A percentile compares a stretch with the other conserved stretches of the same genome.
Evolutionary conservation across 2,113 vertebrate genomes (phyloP).

Genomic region (Apistogramma diplotaenia): DNA sequence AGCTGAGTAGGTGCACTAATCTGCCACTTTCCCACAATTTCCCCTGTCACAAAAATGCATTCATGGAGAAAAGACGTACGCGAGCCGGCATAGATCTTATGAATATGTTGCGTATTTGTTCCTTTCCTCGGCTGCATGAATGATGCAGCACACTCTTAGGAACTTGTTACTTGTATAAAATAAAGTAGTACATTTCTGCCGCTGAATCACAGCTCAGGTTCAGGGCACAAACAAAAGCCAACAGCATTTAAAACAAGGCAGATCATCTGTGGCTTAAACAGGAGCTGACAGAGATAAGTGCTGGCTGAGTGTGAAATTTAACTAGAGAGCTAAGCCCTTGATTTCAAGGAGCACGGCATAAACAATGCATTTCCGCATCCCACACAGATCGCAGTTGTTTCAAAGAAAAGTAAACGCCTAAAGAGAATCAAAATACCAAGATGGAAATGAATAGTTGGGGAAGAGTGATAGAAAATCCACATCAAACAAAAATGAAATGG

Average conservation of each 20-base stretch:
- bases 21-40: slow-evolving; percentile 36
- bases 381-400: slow-evolving; percentile 41
- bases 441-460: slow-evolving; percentile 16
- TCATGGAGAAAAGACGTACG: slow-evolving; percentile 23
- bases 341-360: slow-evolving; percentile 53
- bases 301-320: slow-evolving; percentile 60
- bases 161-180: neutral
- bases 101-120: slow-evolving; percentile 39
- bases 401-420: slow-evolving; percentile 48
- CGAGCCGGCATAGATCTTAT: slow-evolving; percentile 1
- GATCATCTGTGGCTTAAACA: slow-evolving; percentile 45
- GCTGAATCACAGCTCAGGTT: slow-evolving; percentile 34
- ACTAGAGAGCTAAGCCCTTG: slow-evolving; percentile 52
- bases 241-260: slow-evolving; percentile 22
- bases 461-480: slow-evolving; percentile 16
- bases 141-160: slow-evolving; percentile 15
- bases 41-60: slow-evolving; percentile 26
- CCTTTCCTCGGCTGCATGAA: neutral
- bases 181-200: slow-evolving; percentile 18
- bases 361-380: slow-evolving; percentile 56
- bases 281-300: slow-evolving; percentile 59
- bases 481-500: slow-evolving; percentile 21
- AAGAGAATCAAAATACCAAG: slow-evolving; percentile 24
- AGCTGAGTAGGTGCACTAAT: slow-evolving; percentile 43
- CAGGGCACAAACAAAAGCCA: slow-evolving; percentile 28